Percentiles rank a stretch among this genome's conserved stretches.
These are phyloP conservation scores for Lasiurus borealis DNA, from an alignment of 2,113 vertebrate species.

Conservation along the genomic window DNA sequence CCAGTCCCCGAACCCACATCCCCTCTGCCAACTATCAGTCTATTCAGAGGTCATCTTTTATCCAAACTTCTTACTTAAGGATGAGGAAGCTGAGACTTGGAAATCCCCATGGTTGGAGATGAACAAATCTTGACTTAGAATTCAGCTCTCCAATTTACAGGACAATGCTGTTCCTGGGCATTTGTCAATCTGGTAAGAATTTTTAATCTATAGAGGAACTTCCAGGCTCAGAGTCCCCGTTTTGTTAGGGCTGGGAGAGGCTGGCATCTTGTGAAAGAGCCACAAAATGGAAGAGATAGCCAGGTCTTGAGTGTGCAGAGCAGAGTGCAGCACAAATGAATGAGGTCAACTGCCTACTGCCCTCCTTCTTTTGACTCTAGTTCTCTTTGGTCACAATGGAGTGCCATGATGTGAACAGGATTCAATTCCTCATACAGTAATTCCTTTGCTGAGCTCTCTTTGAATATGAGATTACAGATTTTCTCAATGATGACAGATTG, in stretches of 20 bases:
- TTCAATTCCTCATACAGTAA: conserved; percentile 37
- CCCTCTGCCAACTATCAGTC: not conserved
- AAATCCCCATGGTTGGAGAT: conserved; percentile 21
- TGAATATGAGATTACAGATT: conserved; percentile 46
- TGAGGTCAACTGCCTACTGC: not conserved
- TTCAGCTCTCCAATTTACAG: not conserved
- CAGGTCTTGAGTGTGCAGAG: not conserved
- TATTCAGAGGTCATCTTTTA: conserved; percentile 23
- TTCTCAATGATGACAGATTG: conserved; percentile 27
- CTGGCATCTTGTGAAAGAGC: not conserved
- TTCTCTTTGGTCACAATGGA: not conserved
- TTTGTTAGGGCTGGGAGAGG: not conserved
- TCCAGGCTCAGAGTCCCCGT: not conserved
- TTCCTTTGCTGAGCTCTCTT: conserved; percentile 20
- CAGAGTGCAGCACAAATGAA: not conserved
- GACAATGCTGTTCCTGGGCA: not conserved
- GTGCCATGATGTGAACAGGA: not conserved
- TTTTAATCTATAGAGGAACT: not conserved
- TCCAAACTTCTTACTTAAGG: conserved; percentile 50
- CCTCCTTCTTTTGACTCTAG: not conserved
- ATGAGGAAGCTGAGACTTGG: not conserved
- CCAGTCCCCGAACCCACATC: not conserved
- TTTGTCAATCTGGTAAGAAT: not conserved
- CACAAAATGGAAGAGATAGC: not conserved
- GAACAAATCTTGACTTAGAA: conserved; percentile 32